Percentiles rank a stretch among this genome's conserved stretches.
Evolutionary conservation across 2,797 vertebrate genomes (phyloP).

Genomic region (Florisuga fusca): DNA sequence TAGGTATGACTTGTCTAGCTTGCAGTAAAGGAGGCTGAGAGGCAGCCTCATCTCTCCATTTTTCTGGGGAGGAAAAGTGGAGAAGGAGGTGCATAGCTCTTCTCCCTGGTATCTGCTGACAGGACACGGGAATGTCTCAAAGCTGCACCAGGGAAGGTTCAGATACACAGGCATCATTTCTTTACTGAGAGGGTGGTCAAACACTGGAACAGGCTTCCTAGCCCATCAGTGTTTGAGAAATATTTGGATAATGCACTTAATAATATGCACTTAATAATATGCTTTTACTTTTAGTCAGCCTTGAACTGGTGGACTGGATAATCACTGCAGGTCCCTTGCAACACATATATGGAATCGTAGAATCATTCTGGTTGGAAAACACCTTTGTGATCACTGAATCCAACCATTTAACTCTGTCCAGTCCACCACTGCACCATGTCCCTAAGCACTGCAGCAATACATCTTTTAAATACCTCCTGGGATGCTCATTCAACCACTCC

Average conservation of each 20-base stretch:
- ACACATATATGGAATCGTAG: neutral
- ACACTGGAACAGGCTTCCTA: neutral
- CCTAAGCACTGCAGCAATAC: too few relatives aligned
- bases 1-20: too few relatives aligned
- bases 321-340: neutral
- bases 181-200: neutral
- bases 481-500: too few relatives aligned
- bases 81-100: neutral
- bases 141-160: neutral
- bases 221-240: neutral
- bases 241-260: neutral
- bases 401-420: too few relatives aligned
- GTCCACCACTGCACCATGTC: too few relatives aligned
- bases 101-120: neutral
- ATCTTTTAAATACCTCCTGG: too few relatives aligned
- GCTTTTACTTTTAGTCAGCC: neutral
- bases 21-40: too few relatives aligned
- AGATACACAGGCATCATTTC: neutral
- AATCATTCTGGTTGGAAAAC: too few relatives aligned
- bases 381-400: too few relatives aligned
- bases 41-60: too few relatives aligned
- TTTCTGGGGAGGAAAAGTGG: too few relatives aligned
- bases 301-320: neutral
- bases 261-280: neutral
- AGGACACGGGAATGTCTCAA: neutral